A percentile compares a stretch with the other conserved stretches of the same genome.
Evolutionary conservation across 2,113 vertebrate species (phyloP).

Genomic region (Cacatua alba): DNA sequence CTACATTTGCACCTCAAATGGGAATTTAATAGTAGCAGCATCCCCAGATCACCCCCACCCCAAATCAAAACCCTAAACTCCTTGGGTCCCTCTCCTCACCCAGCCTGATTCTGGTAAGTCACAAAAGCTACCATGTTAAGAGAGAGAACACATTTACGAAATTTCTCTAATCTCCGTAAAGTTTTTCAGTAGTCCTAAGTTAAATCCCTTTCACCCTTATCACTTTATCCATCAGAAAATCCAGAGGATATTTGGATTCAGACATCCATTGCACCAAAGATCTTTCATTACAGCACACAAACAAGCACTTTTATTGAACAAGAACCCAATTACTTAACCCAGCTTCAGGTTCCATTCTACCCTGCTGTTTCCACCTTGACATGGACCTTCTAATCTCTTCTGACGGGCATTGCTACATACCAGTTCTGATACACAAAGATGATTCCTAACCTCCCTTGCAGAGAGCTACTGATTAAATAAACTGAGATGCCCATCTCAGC

Average conservation of each 20-base stretch:
- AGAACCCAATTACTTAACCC: slow-evolving; percentile 97
- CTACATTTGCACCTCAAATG: not conserved
- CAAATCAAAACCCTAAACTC: not conserved
- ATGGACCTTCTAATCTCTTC: slow-evolving; percentile 89
- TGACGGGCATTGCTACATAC: slow-evolving; percentile 81
- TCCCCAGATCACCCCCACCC: not conserved
- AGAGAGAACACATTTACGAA: slow-evolving; percentile 54
- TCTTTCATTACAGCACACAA: slow-evolving; percentile 81
- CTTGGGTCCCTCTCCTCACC: not conserved
- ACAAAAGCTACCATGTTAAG: slow-evolving; percentile 60
- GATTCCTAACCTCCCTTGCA: slow-evolving; percentile 80
- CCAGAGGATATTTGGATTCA: slow-evolving; percentile 80
- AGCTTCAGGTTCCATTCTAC: slow-evolving; percentile 84
- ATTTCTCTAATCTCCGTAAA: slow-evolving; percentile 78
- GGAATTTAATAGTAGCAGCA: not conserved
- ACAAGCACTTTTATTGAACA: slow-evolving; percentile 89
- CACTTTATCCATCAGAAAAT: slow-evolving; percentile 78
- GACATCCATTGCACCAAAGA: slow-evolving; percentile 72
- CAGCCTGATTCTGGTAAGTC: not conserved
- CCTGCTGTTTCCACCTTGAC: slow-evolving; percentile 80
- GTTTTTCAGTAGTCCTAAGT: slow-evolving; percentile 78
- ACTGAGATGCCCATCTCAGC: slow-evolving; percentile 84
- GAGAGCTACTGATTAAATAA: slow-evolving; percentile 89
- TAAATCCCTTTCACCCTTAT: slow-evolving; percentile 78
- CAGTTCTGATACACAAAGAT: slow-evolving; percentile 76